phyloP scores from a whole-genome alignment of 2,113 vertebrate genomes.

The Jaculus jaculus region DNA sequence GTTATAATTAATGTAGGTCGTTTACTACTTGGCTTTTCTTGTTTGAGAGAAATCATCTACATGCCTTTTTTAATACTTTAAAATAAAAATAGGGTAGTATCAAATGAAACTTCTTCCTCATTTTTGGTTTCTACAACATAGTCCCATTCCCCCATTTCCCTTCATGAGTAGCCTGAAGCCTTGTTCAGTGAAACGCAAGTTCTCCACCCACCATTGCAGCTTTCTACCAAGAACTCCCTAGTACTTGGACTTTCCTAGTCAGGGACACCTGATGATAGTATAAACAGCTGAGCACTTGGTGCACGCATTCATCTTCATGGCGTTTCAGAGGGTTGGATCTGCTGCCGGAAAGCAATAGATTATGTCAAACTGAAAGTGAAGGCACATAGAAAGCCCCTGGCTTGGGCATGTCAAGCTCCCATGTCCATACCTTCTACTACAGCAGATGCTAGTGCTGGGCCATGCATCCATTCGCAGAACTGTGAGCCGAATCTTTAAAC shows the following conservation, averaged over 20 bases:
- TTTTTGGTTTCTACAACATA: neutral
- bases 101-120: neutral
- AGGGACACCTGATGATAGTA: no score
- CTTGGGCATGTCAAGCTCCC: neutral
- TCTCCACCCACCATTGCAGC: neutral
- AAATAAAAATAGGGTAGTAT: neutral
- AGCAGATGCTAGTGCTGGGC: neutral
- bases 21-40: neutral
- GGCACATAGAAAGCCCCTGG: neutral
- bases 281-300: neutral
- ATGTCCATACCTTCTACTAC: neutral
- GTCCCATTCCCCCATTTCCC: neutral
- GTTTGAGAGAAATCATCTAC: neutral
- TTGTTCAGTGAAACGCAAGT: neutral
- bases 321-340: neutral
- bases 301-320: neutral
- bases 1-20: neutral
- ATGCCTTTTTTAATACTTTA: conserved; percentile 13
- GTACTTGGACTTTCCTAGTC: neutral
- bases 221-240: neutral
- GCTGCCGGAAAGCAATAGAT: neutral
- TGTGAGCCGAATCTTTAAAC: neutral
- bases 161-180: neutral
- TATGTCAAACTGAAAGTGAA: neutral
- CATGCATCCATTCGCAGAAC: neutral